Conservation (phyloP, 2,113 vertebrate species). For the Cyanoramphus novaezelandiae region DNA sequence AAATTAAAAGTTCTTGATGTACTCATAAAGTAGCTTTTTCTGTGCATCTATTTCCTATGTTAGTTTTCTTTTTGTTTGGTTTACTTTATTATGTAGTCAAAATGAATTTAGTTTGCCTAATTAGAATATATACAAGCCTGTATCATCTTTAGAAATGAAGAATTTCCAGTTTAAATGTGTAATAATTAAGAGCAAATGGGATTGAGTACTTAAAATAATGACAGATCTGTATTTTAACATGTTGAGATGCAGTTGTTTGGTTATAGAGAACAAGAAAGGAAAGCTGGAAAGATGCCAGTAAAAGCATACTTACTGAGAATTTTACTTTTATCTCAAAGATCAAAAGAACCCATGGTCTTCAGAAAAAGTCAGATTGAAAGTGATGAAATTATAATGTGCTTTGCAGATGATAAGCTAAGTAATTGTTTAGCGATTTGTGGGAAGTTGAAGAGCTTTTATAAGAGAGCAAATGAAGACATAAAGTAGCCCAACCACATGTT, state of each 20-base stretch:
- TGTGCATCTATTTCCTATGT: neutral
- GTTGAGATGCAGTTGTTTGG: constrained; percentile 22
- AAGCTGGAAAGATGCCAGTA: neutral
- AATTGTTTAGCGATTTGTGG: constrained; percentile 10
- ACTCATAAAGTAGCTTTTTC: neutral
- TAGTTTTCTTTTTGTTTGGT: neutral
- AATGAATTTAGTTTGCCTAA: constrained; percentile 21
- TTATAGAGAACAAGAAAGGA: neutral
- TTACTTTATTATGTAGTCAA: constrained; percentile 23
- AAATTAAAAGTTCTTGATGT: constrained; percentile 1
- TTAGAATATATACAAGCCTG: neutral
- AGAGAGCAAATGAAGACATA: neutral
- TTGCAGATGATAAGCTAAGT: neutral
- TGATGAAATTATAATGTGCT: constrained; percentile 2
- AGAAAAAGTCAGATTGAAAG: constrained; percentile 15
- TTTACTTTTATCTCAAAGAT: constrained; percentile 44
- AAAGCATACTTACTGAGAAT: neutral
- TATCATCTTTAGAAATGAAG: neutral
- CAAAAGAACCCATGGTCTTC: constrained; percentile 19
- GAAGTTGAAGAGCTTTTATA: neutral
- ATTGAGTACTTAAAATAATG: neutral
- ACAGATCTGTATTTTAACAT: constrained; percentile 8
- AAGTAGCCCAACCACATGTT: neutral
- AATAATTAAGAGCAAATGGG: constrained; percentile 36
- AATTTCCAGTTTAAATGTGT: constrained; percentile 11